Percentiles rank a stretch among this genome's conserved stretches.
These are phyloP conservation scores for Leptatherina wallacei DNA, from an alignment of 2,797 vertebrate species.

Conservation along the genomic window DNA sequence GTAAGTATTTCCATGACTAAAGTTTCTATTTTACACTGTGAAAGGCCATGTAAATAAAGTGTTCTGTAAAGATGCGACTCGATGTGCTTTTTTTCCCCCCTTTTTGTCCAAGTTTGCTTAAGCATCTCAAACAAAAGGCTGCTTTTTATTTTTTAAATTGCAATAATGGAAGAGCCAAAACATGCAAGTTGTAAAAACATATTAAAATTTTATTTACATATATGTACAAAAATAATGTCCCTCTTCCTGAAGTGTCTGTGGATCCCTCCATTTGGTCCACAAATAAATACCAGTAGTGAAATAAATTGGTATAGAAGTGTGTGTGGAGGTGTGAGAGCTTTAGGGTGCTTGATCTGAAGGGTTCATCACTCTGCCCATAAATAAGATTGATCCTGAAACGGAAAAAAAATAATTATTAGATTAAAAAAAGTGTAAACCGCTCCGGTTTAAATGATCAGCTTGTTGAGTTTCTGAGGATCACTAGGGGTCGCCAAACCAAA, in stretches of 20 bases:
- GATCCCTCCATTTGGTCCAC: conserved; percentile 59
- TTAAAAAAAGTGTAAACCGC: too few species aligned
- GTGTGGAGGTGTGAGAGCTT: conserved; percentile 5
- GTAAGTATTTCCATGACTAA: conserved; percentile 97
- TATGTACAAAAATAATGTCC: conserved; percentile 81
- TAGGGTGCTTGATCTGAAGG: conserved; percentile 76
- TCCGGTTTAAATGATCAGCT: not conserved
- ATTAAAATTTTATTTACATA: conserved; percentile 86
- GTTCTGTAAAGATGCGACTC: conserved; percentile 65
- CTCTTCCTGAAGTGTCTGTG: conserved; percentile 72
- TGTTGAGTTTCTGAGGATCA: not conserved
- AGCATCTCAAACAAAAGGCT: too few species aligned
- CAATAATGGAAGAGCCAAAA: conserved; percentile 25
- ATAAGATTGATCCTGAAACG: conserved; percentile 87
- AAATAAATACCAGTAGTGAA: conserved; percentile 77
- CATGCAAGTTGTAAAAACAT: conserved; percentile 63
- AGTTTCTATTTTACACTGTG: conserved; percentile 97
- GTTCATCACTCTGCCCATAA: conserved; percentile 90
- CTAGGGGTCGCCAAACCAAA: conserved; percentile 16
- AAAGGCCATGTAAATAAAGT: conserved; percentile 84
- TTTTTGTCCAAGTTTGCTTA: not conserved
- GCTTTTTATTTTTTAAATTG: too few species aligned
- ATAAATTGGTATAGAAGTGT: conserved; percentile 11
- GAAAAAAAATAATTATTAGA: not conserved
- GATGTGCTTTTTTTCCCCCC: not conserved